Evolutionary conservation across 2,888 invertebrate species (phyloP).

Genomic region (Lasioglossum malachurum): DNA sequence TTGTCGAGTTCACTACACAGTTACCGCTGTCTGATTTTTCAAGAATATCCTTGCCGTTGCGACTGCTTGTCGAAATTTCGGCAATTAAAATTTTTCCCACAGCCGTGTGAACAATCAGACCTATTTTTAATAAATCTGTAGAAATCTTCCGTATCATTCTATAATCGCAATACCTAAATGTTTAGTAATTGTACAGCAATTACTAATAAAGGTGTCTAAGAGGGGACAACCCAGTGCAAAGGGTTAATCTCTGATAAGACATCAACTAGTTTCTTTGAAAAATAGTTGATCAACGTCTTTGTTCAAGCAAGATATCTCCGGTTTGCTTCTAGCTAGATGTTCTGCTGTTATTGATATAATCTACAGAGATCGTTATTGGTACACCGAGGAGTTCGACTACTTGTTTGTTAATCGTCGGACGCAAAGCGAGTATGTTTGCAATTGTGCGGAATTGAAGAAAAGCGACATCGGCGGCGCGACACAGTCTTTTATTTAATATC

Average conservation of each 20-base stretch:
- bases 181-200: too few relatives aligned
- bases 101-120: background rate
- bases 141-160: too few relatives aligned
- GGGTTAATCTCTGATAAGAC: background rate
- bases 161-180: too few relatives aligned
- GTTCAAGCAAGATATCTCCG: background rate
- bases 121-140: background rate
- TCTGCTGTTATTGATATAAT: background rate
- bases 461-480: background rate
- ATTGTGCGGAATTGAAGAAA: background rate
- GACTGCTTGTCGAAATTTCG: background rate
- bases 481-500: conserved; percentile 4
- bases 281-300: background rate
- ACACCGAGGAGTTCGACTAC: background rate
- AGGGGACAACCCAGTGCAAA: too few relatives aligned
- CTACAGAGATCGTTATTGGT: background rate
- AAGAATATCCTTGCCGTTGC: background rate
- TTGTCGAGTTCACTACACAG: background rate
- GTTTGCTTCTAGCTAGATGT: background rate
- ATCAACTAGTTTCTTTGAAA: background rate
- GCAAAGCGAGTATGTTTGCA: background rate
- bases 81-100: background rate
- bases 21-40: background rate
- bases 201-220: too few relatives aligned
- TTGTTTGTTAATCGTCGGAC: background rate